These are phyloP conservation scores for Perizoma affinitatum DNA, from an alignment of 2,888 invertebrate species.

Conservation along the genomic window DNA sequence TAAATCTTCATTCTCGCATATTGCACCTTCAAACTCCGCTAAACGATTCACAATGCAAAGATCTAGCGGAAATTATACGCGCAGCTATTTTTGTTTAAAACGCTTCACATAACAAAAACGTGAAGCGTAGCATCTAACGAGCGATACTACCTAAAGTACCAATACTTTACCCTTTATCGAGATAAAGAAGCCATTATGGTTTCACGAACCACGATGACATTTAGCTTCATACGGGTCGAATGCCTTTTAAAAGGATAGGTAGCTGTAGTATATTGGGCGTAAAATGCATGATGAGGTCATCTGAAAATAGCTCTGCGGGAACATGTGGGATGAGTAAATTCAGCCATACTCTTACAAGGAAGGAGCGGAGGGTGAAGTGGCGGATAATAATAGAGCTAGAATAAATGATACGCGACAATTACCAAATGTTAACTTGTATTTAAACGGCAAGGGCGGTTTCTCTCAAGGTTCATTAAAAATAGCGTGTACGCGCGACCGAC, in stretches of 20 bases:
- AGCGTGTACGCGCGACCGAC: slow-evolving; percentile 49
- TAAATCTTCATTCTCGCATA: slow-evolving; percentile 16
- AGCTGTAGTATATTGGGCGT: slow-evolving; percentile 54
- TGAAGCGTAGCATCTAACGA: slow-evolving; percentile 17
- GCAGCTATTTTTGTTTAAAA: slow-evolving; percentile 15
- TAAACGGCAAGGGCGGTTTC: slow-evolving; percentile 78
- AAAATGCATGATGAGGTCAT: slow-evolving; percentile 66
- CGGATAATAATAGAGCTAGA: slow-evolving; percentile 54
- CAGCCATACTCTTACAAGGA: slow-evolving; percentile 49
- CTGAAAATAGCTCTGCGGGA: slow-evolving; percentile 60
- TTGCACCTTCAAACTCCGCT: slow-evolving; percentile 18
- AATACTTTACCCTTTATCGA: slow-evolving; percentile 35
- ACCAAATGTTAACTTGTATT: slow-evolving; percentile 56
- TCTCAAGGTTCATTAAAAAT: slow-evolving; percentile 82
- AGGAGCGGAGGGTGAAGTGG: slow-evolving; percentile 45
- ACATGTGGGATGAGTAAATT: slow-evolving; percentile 51
- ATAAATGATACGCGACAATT: slow-evolving; percentile 51
- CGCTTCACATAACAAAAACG: slow-evolving; percentile 17
- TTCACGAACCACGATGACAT: slow-evolving; percentile 54
- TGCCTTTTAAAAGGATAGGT: slow-evolving; percentile 57
- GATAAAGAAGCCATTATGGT: slow-evolving; percentile 46
- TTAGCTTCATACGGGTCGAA: slow-evolving; percentile 58
- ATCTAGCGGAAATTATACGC: not conserved
- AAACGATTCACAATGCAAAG: slow-evolving; percentile 14
- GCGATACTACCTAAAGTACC: slow-evolving; percentile 42